phyloP scores from a whole-genome alignment of 2,797 vertebrate genomes.

The Cuculus canorus region DNA sequence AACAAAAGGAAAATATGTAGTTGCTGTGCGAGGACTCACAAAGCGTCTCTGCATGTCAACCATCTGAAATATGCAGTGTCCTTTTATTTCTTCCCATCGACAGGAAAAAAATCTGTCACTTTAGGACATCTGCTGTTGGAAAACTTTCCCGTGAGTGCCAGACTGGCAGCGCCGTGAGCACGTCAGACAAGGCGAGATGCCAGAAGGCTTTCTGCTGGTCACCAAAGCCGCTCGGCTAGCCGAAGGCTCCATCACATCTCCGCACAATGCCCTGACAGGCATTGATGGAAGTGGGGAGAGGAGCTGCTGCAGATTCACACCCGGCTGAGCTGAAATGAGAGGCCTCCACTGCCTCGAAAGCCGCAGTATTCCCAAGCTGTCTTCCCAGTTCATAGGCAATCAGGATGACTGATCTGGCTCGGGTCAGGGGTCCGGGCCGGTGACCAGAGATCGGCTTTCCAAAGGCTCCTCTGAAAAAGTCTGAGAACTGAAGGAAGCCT shows the following conservation, averaged over 20 bases:
- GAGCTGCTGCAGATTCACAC: constrained; percentile 73
- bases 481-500: constrained; percentile 65
- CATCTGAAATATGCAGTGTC: constrained; percentile 49
- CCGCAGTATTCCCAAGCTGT: constrained; percentile 73
- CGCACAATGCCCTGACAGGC: constrained; percentile 57
- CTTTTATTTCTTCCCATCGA: constrained; percentile 34
- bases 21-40: not conserved
- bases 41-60: not conserved
- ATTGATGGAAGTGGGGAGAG: constrained; percentile 74
- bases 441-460: constrained; percentile 55
- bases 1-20: constrained; percentile 17
- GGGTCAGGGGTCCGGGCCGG: constrained; percentile 78
- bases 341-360: not conserved
- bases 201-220: constrained; percentile 67
- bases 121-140: constrained; percentile 71
- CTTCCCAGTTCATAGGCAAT: constrained; percentile 74
- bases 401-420: constrained; percentile 86
- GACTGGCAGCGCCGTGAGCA: constrained; percentile 77
- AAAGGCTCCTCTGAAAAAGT: constrained; percentile 62
- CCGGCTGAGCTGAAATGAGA: constrained; percentile 34
- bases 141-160: constrained; percentile 67
- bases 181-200: constrained; percentile 74
- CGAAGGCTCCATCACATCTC: constrained; percentile 27
- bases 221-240: constrained; percentile 70
- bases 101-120: constrained; percentile 28